phyloP scores from a whole-genome alignment of 1,140 invertebrate species.

The Propsilocerus akamusi region DNA sequence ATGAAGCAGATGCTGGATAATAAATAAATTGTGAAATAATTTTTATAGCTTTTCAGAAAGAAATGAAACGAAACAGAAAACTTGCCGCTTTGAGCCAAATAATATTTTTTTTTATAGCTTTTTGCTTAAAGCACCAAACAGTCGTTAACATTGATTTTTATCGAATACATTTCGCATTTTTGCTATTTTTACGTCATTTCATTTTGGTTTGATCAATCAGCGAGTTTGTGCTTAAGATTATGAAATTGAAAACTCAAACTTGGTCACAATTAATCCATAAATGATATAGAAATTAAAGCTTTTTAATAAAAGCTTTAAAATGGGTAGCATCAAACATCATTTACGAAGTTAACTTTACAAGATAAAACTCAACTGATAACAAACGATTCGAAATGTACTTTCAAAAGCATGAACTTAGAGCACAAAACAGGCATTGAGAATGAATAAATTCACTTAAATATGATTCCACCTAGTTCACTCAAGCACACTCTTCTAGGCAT shows the following conservation, averaged over 20 bases:
- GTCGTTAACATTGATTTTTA: no score
- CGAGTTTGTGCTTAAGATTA: no score
- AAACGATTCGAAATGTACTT: no score
- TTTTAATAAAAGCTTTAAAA: no score
- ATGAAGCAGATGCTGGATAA: background rate
- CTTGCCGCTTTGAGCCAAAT: background rate
- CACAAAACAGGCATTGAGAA: background rate
- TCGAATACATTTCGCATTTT: background rate
- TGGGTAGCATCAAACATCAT: no score
- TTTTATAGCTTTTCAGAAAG: background rate
- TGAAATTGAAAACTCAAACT: no score
- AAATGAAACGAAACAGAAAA: no score
- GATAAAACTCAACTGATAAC: no score
- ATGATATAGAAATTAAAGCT: no score
- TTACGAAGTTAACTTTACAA: no score
- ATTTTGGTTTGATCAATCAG: background rate
- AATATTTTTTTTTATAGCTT: background rate
- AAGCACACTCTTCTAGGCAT: background rate
- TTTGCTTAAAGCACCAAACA: background rate
- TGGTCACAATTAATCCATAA: no score
- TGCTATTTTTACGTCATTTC: background rate
- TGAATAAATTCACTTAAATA: background rate
- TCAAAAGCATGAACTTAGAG: no score
- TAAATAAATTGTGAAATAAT: slow-evolving; percentile 3
- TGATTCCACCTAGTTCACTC: background rate